Conservation (phyloP, 1,140 invertebrate species). For the Trichogramma pretiosum region DNA sequence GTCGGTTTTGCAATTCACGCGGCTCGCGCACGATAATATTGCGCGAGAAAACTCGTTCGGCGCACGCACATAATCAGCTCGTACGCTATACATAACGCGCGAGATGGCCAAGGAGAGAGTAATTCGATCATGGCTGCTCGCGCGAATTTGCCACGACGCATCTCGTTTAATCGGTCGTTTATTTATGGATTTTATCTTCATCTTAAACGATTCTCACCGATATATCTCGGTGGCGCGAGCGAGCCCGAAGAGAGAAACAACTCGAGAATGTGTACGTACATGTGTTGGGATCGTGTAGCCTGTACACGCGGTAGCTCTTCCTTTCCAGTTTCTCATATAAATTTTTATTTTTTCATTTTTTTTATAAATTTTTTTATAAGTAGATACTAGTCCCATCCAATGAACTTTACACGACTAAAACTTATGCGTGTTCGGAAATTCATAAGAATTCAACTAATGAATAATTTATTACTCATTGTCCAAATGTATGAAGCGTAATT, state of each 20-base stretch:
- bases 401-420: too few species aligned
- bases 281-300: background rate
- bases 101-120: background rate
- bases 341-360: constrained; percentile 1
- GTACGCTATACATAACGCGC: background rate
- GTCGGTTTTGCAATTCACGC: too few species aligned
- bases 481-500: too few species aligned
- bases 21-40: too few species aligned
- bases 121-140: constrained; percentile 11
- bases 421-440: too few species aligned
- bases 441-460: too few species aligned
- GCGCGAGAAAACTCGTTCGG: too few species aligned
- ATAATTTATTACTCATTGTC: too few species aligned
- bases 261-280: background rate
- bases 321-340: too few species aligned
- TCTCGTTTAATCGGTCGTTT: constrained; percentile 10
- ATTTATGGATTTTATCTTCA: constrained; percentile 18
- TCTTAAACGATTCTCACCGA: constrained; percentile 19
- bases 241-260: constrained; percentile 1
- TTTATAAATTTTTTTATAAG: background rate
- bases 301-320: too few species aligned
- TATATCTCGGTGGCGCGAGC: constrained; percentile 2
- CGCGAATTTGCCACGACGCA: background rate
- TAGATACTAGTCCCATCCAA: too few species aligned
- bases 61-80: background rate